phyloP scores from a whole-genome alignment of 1,140 invertebrate genomes.

The Saccostrea glomerata region DNA sequence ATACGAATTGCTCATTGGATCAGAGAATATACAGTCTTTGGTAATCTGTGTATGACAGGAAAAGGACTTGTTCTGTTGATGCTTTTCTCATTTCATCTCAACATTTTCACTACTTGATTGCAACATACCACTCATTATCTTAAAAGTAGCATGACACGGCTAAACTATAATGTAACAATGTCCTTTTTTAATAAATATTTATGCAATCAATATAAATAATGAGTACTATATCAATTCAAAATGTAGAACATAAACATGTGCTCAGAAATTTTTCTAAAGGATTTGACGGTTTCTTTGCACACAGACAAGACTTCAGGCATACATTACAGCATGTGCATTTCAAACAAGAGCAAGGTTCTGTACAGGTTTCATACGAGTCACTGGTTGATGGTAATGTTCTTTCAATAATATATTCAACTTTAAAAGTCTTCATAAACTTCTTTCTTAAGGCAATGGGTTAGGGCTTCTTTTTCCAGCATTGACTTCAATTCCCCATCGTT shows the following conservation, averaged over 20 bases:
- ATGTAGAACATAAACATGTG: neutral
- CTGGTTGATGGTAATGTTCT: neutral
- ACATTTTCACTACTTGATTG: too few species aligned
- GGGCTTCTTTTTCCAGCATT: neutral
- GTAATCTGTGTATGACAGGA: too few species aligned
- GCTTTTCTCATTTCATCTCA: too few species aligned
- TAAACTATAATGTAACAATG: too few species aligned
- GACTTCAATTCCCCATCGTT: neutral
- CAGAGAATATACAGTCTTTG: too few species aligned
- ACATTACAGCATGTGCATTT: constrained; percentile 10
- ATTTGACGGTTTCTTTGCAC: constrained; percentile 5
- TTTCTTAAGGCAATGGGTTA: neutral
- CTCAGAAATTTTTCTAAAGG: neutral
- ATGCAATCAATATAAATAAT: too few species aligned
- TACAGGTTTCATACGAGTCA: neutral
- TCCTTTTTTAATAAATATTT: too few species aligned
- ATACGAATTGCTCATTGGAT: too few species aligned
- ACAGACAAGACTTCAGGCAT: neutral
- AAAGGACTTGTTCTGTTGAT: too few species aligned
- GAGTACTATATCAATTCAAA: too few species aligned
- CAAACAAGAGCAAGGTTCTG: neutral
- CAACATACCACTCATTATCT: too few species aligned
- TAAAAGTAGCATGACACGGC: too few species aligned
- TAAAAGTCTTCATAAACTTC: neutral
- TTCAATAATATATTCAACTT: neutral